Conservation (phyloP, 2,113 vertebrate genomes). For the Nestor notabilis region DNA sequence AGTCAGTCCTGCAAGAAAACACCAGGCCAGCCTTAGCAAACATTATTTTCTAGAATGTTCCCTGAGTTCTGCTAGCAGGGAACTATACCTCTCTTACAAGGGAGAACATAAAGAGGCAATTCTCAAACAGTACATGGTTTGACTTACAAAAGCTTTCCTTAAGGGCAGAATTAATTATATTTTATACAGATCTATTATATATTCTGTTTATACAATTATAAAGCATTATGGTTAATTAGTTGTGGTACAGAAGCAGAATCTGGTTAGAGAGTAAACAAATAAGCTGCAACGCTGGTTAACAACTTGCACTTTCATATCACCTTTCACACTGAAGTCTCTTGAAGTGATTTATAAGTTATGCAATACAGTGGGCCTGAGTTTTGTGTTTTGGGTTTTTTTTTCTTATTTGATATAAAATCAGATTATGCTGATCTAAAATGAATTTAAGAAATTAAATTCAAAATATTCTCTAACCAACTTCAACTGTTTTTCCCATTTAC, state of each 20-base stretch:
- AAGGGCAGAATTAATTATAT: slow-evolving; percentile 54
- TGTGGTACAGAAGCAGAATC: slow-evolving; percentile 52
- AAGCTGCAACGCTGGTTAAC: neutral
- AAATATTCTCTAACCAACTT: neutral
- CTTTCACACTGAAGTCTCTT: neutral
- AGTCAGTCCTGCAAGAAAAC: neutral
- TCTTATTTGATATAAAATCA: neutral
- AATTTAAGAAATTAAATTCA: neutral
- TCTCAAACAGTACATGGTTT: neutral
- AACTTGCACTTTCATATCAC: slow-evolving; percentile 28
- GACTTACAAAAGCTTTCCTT: slow-evolving; percentile 56
- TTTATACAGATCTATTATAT: slow-evolving; percentile 40
- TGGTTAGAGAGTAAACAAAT: slow-evolving; percentile 57
- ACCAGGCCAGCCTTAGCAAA: neutral
- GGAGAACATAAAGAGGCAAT: neutral
- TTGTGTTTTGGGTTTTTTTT: neutral
- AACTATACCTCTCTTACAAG: neutral
- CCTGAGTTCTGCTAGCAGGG: neutral
- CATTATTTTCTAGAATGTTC: slow-evolving; percentile 34
- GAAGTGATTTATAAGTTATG: slow-evolving; percentile 1
- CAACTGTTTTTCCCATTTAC: neutral
- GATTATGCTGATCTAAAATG: neutral
- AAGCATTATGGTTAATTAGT: slow-evolving; percentile 56
- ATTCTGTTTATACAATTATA: slow-evolving; percentile 61
- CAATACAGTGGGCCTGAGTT: neutral